Evolutionary conservation across 2,888 invertebrate genomes (phyloP).

Genomic region (Idaea straminata): DNA sequence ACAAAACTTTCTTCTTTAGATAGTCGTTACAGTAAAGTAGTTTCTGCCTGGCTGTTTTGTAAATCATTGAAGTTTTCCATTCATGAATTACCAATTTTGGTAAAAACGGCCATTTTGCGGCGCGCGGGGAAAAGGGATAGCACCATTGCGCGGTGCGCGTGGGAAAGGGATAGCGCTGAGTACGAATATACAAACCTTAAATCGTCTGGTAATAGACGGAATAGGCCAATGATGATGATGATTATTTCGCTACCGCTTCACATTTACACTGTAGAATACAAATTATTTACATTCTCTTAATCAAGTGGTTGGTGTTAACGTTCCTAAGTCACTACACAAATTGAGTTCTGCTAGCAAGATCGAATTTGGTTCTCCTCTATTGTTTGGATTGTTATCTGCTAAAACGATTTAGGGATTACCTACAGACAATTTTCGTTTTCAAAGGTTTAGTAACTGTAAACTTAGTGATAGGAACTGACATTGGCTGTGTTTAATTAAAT

Average conservation of each 20-base stretch:
- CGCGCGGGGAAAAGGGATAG: too few species aligned
- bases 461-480: not conserved
- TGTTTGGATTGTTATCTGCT: conserved; percentile 19
- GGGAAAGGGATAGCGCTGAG: too few species aligned
- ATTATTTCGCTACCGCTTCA: conserved; percentile 10
- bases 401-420: conserved; percentile 16
- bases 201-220: too few species aligned
- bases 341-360: conserved; percentile 31
- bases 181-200: too few species aligned
- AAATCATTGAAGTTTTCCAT: too few species aligned
- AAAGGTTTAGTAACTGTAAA: not conserved
- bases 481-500: not conserved
- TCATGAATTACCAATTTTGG: too few species aligned
- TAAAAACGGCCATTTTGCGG: too few species aligned
- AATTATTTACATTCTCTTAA: conserved; percentile 48
- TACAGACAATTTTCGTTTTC: conserved; percentile 1
- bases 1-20: too few species aligned
- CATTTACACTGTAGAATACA: conserved; percentile 21
- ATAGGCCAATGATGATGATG: too few species aligned
- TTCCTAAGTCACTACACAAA: conserved; percentile 34
- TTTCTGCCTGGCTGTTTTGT: too few species aligned
- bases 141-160: too few species aligned
- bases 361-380: conserved; percentile 20
- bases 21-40: too few species aligned
- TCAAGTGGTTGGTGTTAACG: conserved; percentile 38